phyloP scores from a whole-genome alignment of 37 sponge, comb jelly and placozoan genomes.

The Petrosia ficiformis region DNA sequence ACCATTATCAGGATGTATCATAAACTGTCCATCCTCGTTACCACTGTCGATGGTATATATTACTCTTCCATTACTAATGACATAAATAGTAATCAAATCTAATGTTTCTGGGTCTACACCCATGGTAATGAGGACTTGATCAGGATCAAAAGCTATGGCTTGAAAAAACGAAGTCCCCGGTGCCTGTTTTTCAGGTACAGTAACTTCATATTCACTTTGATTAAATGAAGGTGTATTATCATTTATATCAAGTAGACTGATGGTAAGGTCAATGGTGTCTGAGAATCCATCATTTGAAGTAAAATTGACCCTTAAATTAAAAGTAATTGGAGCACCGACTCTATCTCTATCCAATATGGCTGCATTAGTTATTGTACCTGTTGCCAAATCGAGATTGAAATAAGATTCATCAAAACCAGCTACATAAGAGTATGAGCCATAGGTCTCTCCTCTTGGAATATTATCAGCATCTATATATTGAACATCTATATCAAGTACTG shows the following conservation, averaged over 20 bases:
- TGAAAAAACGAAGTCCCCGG: conserved; percentile 26
- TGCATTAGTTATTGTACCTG: conserved; percentile 15
- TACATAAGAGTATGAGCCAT: conserved; percentile 27
- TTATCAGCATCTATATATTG: neutral
- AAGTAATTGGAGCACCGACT: conserved; percentile 2
- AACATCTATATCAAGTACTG: neutral
- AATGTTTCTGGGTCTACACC: conserved; percentile 1
- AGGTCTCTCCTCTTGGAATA: neutral
- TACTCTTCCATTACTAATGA: conserved; percentile 52
- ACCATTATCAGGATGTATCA: conserved; percentile 49
- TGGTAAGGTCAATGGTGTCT: neutral
- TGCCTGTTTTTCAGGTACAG: conserved; percentile 21
- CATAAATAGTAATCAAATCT: conserved; percentile 16
- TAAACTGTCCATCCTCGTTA: conserved; percentile 46
- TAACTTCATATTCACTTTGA: conserved; percentile 1
- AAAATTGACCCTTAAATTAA: conserved; percentile 25
- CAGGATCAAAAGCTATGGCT: conserved; percentile 50
- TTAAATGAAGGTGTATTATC: conserved; percentile 63
- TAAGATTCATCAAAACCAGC: conserved; percentile 24
- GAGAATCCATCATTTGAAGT: conserved; percentile 14
- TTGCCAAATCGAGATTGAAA: conserved; percentile 32
- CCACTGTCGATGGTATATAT: conserved; percentile 54
- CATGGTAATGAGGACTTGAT: conserved; percentile 19
- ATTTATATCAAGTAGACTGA: conserved; percentile 43
- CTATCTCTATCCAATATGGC: conserved; percentile 44